Evolutionary conservation across 2,888 invertebrate genomes (phyloP).

Genomic region (Rotaria magnacalcarata): DNA sequence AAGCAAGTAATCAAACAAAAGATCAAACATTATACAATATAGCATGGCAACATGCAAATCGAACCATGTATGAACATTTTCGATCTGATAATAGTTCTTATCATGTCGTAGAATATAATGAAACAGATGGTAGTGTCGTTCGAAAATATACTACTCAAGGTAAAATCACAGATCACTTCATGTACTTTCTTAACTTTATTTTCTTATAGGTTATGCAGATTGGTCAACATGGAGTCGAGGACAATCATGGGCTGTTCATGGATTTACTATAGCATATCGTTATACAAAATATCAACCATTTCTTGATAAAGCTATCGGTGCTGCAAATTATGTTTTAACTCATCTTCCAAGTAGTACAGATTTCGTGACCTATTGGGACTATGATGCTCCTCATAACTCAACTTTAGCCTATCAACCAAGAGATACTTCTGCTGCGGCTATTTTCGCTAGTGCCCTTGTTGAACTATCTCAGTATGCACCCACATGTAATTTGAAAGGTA

Average conservation of each 20-base stretch:
- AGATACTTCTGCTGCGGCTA: background rate
- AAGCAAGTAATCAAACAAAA: constrained; percentile 1
- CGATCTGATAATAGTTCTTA: constrained; percentile 6
- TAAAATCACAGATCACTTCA: background rate
- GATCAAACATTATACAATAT: background rate
- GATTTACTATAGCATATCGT: background rate
- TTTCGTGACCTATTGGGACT: background rate
- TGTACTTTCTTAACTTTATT: background rate
- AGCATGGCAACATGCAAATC: background rate
- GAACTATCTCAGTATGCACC: constrained; percentile 19
- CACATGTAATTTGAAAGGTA: background rate
- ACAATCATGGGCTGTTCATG: constrained; percentile 17
- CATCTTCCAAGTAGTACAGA: background rate
- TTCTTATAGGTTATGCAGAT: background rate
- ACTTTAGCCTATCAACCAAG: constrained; percentile 5
- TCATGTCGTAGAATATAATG: constrained; percentile 28
- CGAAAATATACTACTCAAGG: constrained; percentile 28
- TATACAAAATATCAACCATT: constrained; percentile 32
- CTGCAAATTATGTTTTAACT: background rate
- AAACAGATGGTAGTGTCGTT: constrained; percentile 26
- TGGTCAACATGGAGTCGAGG: background rate
- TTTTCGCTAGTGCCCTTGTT: constrained; percentile 14
- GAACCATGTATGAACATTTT: constrained; percentile 35
- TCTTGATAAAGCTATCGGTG: constrained; percentile 24
- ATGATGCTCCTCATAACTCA: background rate